phyloP scores from a whole-genome alignment of 2,888 invertebrate genomes.

The Chrysodeixis includens region DNA sequence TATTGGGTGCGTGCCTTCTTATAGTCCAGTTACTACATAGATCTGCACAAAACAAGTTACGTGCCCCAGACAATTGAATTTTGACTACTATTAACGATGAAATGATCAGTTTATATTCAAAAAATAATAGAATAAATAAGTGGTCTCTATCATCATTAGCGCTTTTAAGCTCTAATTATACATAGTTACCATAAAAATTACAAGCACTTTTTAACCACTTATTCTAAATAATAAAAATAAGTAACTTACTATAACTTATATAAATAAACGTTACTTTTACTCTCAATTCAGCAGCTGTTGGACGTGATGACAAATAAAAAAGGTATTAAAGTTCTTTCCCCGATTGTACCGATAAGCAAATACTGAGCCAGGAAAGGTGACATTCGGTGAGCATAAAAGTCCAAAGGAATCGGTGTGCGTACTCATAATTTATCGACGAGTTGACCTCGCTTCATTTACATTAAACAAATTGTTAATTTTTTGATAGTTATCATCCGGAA shows the following conservation, averaged over 20 bases:
- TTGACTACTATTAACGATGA: no score
- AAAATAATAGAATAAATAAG: no score
- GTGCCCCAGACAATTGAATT: no score
- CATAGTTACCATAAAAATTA: no score
- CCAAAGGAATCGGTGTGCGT: conserved; percentile 81
- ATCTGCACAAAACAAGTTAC: no score
- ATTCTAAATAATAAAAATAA: not conserved
- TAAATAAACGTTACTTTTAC: conserved; percentile 16
- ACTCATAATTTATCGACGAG: conserved; percentile 85
- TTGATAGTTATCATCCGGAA: conserved; percentile 88
- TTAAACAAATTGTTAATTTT: conserved; percentile 90
- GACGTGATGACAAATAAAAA: conserved; percentile 69
- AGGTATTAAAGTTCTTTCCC: conserved; percentile 74
- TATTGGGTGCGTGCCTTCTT: no score
- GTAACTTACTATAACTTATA: not conserved
- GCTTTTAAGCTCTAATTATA: no score
- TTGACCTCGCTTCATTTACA: conserved; percentile 87
- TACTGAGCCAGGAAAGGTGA: conserved; percentile 82
- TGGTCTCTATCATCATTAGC: no score
- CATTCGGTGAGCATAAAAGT: conserved; percentile 86
- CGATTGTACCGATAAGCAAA: conserved; percentile 82
- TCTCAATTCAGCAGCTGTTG: conserved; percentile 71
- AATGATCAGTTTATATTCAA: no score
- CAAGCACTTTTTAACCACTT: no score
- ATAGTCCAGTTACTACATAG: no score